Percentiles rank a stretch among this genome's conserved stretches.
Conservation (phyloP, 2,113 vertebrate species). For the Gambusia holbrooki region DNA sequence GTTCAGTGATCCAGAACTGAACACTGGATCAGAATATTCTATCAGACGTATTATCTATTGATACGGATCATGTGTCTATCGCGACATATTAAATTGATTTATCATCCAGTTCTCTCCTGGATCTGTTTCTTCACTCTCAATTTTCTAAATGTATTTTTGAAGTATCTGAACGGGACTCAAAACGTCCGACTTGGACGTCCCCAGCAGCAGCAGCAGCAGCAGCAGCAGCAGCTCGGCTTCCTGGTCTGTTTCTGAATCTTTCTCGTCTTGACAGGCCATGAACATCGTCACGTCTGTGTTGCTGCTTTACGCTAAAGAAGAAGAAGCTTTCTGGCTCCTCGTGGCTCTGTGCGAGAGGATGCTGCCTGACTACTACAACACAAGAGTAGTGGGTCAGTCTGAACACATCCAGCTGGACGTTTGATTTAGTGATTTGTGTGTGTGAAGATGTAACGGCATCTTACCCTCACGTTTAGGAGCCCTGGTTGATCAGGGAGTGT, state of each 20-base stretch:
- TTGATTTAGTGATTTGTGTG: neutral
- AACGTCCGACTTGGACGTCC: too few relatives aligned
- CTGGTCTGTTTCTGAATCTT: neutral
- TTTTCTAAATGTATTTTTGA: too few relatives aligned
- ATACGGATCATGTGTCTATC: too few relatives aligned
- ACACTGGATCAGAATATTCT: too few relatives aligned
- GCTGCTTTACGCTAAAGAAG: conserved; percentile 96
- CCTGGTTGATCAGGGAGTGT: conserved; percentile 96
- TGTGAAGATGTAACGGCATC: neutral
- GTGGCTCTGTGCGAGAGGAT: conserved; percentile 97
- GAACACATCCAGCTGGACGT: neutral
- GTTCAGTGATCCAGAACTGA: too few relatives aligned
- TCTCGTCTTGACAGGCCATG: conserved; percentile 86
- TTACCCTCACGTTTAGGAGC: conserved; percentile 81
- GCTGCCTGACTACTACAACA: conserved; percentile 99
- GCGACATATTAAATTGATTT: too few relatives aligned
- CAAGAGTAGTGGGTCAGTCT: conserved; percentile 93
- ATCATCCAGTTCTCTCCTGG: too few relatives aligned
- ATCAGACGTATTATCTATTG: too few relatives aligned
- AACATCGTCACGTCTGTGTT: conserved; percentile 98
- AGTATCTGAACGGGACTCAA: too few relatives aligned
- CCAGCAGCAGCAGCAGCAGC: conserved; percentile 8
- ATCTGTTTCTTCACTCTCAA: too few relatives aligned
- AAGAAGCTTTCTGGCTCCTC: conserved; percentile 97
- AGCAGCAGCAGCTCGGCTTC: conserved; percentile 3